Base-by-base conservation (phyloP, 2,888 invertebrate genomes). In the Pristionchus maxplancki region DNA sequence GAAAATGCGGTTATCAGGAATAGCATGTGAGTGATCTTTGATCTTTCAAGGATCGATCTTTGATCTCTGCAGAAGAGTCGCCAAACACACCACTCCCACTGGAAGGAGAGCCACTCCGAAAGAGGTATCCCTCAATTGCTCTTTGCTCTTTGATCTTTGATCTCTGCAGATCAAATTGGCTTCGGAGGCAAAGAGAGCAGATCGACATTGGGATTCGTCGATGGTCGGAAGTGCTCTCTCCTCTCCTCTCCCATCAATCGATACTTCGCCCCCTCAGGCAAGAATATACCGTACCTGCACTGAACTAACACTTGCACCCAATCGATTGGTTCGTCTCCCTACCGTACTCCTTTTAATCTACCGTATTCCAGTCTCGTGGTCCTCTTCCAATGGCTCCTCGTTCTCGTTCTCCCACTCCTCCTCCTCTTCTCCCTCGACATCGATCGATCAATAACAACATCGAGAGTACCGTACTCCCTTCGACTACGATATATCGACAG, bases 1-100 rank as follows among this genome's bases (percentile, higher is more conserved):
- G 84, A 84, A 15, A 84, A 53, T 40, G 84, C 84, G 9, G 84
- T 48, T 34, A 53, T n/a, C 31, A 53, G 84, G 37, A 84, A 50
- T 84, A 84, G 84, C 62, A 84, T 84, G 84, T 84, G 24, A 84
- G 84, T 37, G 24, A 83, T 81, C 50, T 44, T 48, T 81, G 44
- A 81, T 71, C 71, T 71, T 48, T 48, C 40, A 34, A 17, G 9
- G 37, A 48, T 81, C 48, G 81, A 81, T 81, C 44, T 81, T 81
- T 81, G 71, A 71, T 71, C 64, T 31, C 37, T 81, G 15, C 81
- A 84, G 84, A 84, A 53, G 84, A 84, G 24, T 58, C 6, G 20
- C 28, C 9, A 84, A 84, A 48, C n/a, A 53, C 37, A 20, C 84
- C 17, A 44, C 44, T 31, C 34, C 62, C 58, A n/a, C 84, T 9